These are phyloP conservation scores for Centropyge bicolor DNA, from an alignment of 2,797 vertebrate species.

Conservation along the genomic window DNA sequence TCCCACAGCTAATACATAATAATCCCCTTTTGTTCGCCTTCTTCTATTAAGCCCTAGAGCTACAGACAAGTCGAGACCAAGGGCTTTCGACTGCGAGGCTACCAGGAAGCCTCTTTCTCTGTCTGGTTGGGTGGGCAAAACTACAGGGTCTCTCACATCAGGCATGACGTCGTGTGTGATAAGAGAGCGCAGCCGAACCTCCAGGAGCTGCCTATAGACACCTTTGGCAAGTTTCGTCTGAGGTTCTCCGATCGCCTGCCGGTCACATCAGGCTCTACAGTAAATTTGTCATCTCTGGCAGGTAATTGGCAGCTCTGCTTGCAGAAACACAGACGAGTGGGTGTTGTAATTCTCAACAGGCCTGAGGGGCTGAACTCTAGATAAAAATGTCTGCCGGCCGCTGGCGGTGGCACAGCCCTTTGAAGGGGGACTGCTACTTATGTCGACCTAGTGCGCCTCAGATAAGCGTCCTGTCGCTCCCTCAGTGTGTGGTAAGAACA, in stretches of 20 bases:
- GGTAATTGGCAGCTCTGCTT: conserved; percentile 61
- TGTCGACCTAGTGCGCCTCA: conserved; percentile 13
- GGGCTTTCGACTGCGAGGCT: conserved; percentile 39
- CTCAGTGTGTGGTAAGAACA: conserved; percentile 55
- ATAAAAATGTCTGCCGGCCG: conserved; percentile 62
- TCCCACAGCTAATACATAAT: conserved; percentile 71
- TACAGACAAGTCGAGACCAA: conserved; percentile 80
- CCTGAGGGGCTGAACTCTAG: conserved; percentile 53
- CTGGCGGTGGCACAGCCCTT: conserved; percentile 53
- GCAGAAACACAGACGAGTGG: conserved; percentile 66
- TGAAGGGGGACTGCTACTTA: conserved; percentile 59
- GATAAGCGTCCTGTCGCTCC: conserved; percentile 32
- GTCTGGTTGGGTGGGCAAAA: conserved; percentile 74
- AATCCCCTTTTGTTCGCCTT: conserved; percentile 72
- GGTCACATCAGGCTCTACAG: conserved; percentile 51
- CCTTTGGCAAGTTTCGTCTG: conserved; percentile 34
- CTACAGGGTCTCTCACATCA: conserved; percentile 55
- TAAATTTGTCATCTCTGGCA: conserved; percentile 77
- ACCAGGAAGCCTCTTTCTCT: conserved; percentile 6
- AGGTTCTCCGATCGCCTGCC: conserved; percentile 52
- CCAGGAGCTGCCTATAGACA: conserved; percentile 40
- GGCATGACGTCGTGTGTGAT: conserved; percentile 52
- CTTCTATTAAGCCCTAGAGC: conserved; percentile 73
- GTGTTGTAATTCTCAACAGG: conserved; percentile 67
- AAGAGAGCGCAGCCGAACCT: conserved; percentile 59